Percentiles rank a stretch among this genome's conserved stretches.
Conservation (phyloP, 2,888 invertebrate genomes). For the Acanthosepion lycidas region DNA sequence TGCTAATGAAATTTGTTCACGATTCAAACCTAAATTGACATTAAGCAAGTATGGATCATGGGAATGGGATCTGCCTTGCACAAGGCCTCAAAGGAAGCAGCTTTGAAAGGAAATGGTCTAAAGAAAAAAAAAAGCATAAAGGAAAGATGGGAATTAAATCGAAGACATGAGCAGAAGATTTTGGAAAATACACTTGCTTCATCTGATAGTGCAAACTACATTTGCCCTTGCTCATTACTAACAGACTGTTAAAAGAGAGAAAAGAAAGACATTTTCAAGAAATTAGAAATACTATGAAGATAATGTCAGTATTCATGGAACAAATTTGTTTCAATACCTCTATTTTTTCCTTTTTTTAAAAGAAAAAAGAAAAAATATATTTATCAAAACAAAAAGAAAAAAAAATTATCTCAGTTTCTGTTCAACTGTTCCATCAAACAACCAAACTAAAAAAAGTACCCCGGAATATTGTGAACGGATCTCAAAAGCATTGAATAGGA, state of each 20-base stretch:
- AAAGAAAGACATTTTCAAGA: not conserved
- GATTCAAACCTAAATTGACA: not conserved
- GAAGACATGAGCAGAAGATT: not conserved
- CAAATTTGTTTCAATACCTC: no score
- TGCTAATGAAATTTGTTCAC: slow-evolving; percentile 5
- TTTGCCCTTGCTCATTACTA: not conserved
- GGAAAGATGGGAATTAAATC: not conserved
- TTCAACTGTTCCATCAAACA: no score
- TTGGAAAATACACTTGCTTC: not conserved
- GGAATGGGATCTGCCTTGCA: not conserved
- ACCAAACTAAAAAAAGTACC: no score
- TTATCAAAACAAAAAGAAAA: no score
- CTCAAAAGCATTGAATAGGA: no score
- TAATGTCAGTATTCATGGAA: no score
- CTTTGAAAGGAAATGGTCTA: not conserved
- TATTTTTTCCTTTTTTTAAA: no score
- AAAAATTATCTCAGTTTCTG: no score
- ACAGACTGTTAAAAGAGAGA: not conserved
- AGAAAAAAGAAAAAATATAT: no score
- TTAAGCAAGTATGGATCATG: slow-evolving; percentile 14
- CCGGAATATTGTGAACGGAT: no score
- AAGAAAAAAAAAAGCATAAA: no score
- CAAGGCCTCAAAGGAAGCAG: not conserved
- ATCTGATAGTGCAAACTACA: not conserved
- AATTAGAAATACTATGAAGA: no score